Conservation (phyloP, 2,797 vertebrate species). For the Synaphobranchus kaupii region DNA sequence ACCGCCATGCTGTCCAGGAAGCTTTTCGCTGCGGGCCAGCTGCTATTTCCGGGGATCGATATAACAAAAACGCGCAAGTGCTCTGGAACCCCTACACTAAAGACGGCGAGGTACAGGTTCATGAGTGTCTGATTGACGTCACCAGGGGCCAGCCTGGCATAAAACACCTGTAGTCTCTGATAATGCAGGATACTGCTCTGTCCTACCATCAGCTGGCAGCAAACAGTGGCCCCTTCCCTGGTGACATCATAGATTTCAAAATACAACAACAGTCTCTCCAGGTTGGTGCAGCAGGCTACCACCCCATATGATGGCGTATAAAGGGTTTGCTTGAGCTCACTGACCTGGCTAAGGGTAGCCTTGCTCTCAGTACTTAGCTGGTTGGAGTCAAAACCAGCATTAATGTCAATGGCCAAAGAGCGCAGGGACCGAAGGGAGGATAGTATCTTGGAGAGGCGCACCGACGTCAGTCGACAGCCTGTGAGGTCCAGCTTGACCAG, state of each 20-base stretch:
- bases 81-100: conserved; percentile 89
- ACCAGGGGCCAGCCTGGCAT: conserved; percentile 89
- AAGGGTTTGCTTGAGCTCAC: conserved; percentile 89
- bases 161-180: conserved; percentile 90
- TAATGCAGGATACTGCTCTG: conserved; percentile 98
- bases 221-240: conserved; percentile 84
- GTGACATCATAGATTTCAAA: conserved; percentile 91
- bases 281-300: conserved; percentile 89
- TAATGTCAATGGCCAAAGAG: conserved; percentile 88
- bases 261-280: conserved; percentile 86
- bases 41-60: conserved; percentile 85
- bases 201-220: conserved; percentile 92
- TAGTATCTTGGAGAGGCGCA: conserved; percentile 87
- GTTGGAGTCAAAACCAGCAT: conserved; percentile 81
- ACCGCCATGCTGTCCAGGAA: conserved; percentile 81
- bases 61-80: conserved; percentile 88
- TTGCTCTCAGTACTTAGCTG: conserved; percentile 87
- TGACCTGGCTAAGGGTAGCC: conserved; percentile 83
- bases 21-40: conserved; percentile 78
- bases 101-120: conserved; percentile 90
- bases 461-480: conserved; percentile 85
- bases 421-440: conserved; percentile 79
- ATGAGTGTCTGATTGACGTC: conserved; percentile 90
- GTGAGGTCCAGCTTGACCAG: conserved; percentile 87
- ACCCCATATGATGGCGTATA: conserved; percentile 90